Evolutionary conservation across 2,888 invertebrate species (phyloP), one percentile per base, ranked within the genome.

Genomic region (Lithophane ornitopus): DNA sequence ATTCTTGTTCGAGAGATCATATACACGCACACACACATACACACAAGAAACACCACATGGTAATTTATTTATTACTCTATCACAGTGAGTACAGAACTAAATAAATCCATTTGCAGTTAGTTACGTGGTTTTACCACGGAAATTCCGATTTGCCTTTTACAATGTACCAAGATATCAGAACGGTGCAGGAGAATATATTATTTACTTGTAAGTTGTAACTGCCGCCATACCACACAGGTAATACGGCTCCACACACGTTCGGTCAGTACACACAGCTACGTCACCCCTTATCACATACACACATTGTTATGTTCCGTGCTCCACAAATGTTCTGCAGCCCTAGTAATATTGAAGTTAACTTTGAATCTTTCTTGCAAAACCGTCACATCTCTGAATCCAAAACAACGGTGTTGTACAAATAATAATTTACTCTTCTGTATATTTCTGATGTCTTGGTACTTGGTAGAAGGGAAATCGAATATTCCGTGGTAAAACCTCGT

Each of bases 281-380:
- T 56, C 74, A 74, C 34, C 6, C 66, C 11, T 6, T 26, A 22
- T 12, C 41, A 28, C 19, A 6, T 4, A 22, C 6, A 39, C 12
- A 46, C 46, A 16, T 56, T 16, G 16, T 46, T 74, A 22, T 44
- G 22, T 39, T 26, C 44, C 39, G 14, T 70, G 14, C 63, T 72
- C 58, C 58, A 19, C 49, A 14, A 14, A 79, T 72, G 3, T 65
- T 65, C 52, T 77, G 63, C 58, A 19, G 11, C 26, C 34, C 44
- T 79, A 72, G 79, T 77, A 79, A 34, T 44, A 28, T 52, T 72
- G 16, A 71, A 77, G 77, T 71, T 71, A 63, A 77, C 71, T 78
- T 78, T 70, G 70, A 76, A 70, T 70, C 49, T 49, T 70, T 56
- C 62, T 70, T 70, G 78, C 62, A 70, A 70, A 39, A 77, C 28